These are phyloP conservation scores for Heliconius erato DNA, from an alignment of 2,888 invertebrate genomes.

Conservation along the genomic window DNA sequence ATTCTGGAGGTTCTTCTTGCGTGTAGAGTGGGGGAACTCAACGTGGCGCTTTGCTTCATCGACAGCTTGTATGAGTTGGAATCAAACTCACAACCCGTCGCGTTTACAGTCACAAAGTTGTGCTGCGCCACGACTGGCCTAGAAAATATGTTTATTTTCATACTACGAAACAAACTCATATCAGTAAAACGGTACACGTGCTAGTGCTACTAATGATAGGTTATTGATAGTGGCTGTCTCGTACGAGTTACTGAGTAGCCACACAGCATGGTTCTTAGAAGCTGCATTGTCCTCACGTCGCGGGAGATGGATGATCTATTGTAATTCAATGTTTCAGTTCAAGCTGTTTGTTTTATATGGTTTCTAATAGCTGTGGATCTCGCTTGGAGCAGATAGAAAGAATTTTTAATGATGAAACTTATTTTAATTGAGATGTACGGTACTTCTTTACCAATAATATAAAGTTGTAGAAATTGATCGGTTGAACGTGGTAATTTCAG, in stretches of 20 bases:
- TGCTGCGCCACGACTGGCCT: too few species aligned
- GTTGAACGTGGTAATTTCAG: background rate
- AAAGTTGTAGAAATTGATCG: background rate
- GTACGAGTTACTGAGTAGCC: background rate
- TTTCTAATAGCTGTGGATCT: background rate
- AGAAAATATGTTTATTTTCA: too few species aligned
- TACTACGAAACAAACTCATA: background rate
- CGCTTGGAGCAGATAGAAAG: background rate
- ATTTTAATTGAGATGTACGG: background rate
- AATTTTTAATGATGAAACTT: too few species aligned
- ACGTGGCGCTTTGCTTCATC: too few species aligned
- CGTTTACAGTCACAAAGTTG: too few species aligned
- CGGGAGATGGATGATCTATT: constrained; percentile 35
- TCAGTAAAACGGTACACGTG: background rate
- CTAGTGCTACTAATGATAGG: background rate
- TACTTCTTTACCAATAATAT: background rate
- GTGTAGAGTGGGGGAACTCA: too few species aligned
- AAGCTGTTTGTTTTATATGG: constrained; percentile 23
- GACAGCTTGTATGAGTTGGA: too few species aligned
- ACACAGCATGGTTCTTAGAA: background rate
- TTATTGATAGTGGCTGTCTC: constrained; percentile 14
- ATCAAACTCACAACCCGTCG: too few species aligned
- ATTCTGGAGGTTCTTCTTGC: too few species aligned
- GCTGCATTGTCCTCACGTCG: constrained; percentile 23
- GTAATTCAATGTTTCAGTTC: constrained; percentile 33